Percentiles rank a stretch among this genome's conserved stretches.
These are phyloP conservation scores for Gambusia affinis DNA, from an alignment of 2,113 vertebrate species.

Conservation along the genomic window DNA sequence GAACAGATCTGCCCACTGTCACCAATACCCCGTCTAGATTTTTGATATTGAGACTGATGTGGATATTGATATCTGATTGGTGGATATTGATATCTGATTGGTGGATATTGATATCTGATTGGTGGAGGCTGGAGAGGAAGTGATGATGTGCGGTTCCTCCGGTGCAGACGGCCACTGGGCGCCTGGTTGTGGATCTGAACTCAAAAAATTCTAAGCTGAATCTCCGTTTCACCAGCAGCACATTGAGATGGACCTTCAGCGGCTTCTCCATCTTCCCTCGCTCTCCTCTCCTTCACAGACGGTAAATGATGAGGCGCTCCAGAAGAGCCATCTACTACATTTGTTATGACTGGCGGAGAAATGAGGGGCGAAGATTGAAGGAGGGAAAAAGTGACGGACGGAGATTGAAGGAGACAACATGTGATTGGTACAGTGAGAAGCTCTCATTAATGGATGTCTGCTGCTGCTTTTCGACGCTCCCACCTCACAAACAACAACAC, in stretches of 20 bases:
- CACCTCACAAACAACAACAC: conserved; percentile 4
- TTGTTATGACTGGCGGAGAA: conserved; percentile 41
- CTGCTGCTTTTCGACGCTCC: conserved; percentile 1
- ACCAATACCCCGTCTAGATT: too few relatives aligned
- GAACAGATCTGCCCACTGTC: too few relatives aligned
- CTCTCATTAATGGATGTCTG: conserved; percentile 48
- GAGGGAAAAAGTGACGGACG: conserved; percentile 13
- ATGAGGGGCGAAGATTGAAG: conserved; percentile 27
- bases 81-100: too few relatives aligned
- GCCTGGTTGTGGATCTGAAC: background rate
- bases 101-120: too few relatives aligned
- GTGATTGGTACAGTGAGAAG: conserved; percentile 33
- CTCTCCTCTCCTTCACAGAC: conserved; percentile 15
- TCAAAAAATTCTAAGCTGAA: background rate
- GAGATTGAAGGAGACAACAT: conserved; percentile 43
- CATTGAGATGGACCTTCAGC: background rate
- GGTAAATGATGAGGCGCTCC: conserved; percentile 31
- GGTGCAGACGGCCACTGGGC: too few relatives aligned
- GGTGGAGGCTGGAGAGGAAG: too few relatives aligned
- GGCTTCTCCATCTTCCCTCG: background rate
- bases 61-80: too few relatives aligned
- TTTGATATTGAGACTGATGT: too few relatives aligned
- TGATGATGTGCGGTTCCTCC: too few relatives aligned
- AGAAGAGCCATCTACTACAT: conserved; percentile 10
- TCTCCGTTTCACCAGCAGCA: background rate